These are phyloP conservation scores for Neotoxoptera formosana DNA, from an alignment of 1,140 invertebrate species.

Conservation along the genomic window DNA sequence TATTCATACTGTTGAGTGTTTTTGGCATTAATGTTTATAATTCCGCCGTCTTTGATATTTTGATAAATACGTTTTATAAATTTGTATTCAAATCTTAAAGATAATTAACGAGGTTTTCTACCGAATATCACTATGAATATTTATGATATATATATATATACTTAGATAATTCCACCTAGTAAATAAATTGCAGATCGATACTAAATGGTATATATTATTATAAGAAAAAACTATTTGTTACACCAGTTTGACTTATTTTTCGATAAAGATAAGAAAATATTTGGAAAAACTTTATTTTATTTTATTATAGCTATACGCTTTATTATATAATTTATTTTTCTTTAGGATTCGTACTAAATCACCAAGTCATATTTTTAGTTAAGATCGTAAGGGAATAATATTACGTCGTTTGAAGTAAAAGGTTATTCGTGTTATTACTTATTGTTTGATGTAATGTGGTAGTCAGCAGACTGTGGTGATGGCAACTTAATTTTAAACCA, in stretches of 20 bases:
- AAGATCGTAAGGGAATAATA: neutral
- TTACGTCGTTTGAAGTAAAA: neutral
- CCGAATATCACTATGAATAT: neutral
- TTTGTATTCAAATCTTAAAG: neutral
- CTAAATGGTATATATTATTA: neutral
- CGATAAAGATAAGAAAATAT: neutral
- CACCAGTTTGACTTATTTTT: neutral
- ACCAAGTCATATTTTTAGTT: neutral
- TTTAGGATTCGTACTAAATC: neutral
- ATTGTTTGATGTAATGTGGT: conserved; percentile 10
- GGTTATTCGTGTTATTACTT: neutral
- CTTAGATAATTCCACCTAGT: too few relatives aligned
- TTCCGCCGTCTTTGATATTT: neutral
- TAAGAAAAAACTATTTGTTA: neutral
- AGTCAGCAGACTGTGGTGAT: too few relatives aligned
- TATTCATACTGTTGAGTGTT: conserved; percentile 29
- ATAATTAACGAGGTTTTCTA: neutral
- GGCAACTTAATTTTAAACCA: neutral
- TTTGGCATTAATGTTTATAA: conserved; percentile 23
- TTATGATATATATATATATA: neutral
- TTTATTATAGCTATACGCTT: neutral
- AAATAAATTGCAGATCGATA: neutral
- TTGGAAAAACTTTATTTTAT: neutral
- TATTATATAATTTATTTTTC: neutral
- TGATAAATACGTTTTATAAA: neutral